Evolutionary conservation across 1,140 invertebrate genomes (phyloP).

Genomic region (Aethina tumida): DNA sequence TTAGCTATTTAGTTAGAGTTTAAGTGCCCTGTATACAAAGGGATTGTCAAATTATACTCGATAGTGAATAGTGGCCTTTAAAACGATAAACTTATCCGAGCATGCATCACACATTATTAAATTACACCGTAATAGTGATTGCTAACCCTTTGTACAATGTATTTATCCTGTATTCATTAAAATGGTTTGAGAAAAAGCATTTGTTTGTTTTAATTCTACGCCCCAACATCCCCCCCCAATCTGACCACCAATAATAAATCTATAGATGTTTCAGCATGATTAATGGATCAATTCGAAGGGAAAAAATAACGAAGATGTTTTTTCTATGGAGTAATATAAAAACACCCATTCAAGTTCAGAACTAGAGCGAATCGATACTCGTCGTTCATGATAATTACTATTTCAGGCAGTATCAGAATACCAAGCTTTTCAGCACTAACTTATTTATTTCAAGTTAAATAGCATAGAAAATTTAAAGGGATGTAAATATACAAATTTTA

Average conservation of each 20-base stretch:
- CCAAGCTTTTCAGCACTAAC: too few relatives aligned
- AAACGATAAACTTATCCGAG: slow-evolving; percentile 14
- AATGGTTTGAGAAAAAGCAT: slow-evolving; percentile 11
- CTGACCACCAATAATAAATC: neutral
- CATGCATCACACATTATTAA: slow-evolving; percentile 8
- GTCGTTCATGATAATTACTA: too few relatives aligned
- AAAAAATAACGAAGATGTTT: too few relatives aligned
- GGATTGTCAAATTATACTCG: slow-evolving; percentile 17
- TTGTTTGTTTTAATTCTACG: slow-evolving; percentile 5
- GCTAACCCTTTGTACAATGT: slow-evolving; percentile 16
- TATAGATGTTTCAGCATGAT: neutral
- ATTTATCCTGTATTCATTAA: slow-evolving; percentile 13
- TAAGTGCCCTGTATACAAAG: slow-evolving; percentile 26
- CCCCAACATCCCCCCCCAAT: neutral
- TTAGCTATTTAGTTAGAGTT: slow-evolving; percentile 24
- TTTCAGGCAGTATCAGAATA: too few relatives aligned
- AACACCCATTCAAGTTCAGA: too few relatives aligned
- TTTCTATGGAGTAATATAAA: too few relatives aligned
- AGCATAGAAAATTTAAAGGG: too few relatives aligned
- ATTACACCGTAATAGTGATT: slow-evolving; percentile 11
- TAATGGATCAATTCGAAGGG: neutral
- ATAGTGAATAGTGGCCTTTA: slow-evolving; percentile 25
- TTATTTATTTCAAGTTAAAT: too few relatives aligned
- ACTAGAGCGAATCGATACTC: too few relatives aligned
- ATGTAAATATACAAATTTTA: too few relatives aligned